Conservation (phyloP, 2,888 invertebrate species). For the Geotrupes spiniger region DNA sequence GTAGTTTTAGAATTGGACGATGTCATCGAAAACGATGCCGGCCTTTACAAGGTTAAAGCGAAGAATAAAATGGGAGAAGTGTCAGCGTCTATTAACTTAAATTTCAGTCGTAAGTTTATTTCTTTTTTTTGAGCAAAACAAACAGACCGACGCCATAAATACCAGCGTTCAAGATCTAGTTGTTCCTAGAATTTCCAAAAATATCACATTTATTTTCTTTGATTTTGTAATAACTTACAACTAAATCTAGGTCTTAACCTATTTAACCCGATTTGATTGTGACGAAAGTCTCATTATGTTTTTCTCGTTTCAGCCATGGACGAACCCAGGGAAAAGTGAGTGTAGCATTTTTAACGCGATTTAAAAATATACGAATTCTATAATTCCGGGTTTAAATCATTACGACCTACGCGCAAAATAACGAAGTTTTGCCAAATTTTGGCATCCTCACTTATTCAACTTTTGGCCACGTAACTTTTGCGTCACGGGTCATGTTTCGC, state of each 20-base stretch:
- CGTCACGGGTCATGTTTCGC: slow-evolving; percentile 41
- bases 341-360: slow-evolving; percentile 35
- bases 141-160: slow-evolving; percentile 8
- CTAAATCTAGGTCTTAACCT: slow-evolving; percentile 21
- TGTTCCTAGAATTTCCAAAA: slow-evolving; percentile 14
- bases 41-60: slow-evolving; percentile 94
- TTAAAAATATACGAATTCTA: neutral
- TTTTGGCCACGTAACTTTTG: slow-evolving; percentile 35
- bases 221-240: slow-evolving; percentile 16
- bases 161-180: slow-evolving; percentile 8
- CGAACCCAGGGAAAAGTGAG: slow-evolving; percentile 94
- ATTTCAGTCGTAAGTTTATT: slow-evolving; percentile 90
- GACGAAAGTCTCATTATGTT: slow-evolving; percentile 26
- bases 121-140: slow-evolving; percentile 2
- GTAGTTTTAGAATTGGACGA: slow-evolving; percentile 93
- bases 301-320: slow-evolving; percentile 79
- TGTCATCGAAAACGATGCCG: slow-evolving; percentile 93
- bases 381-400: slow-evolving; percentile 9
- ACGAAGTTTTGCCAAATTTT: slow-evolving; percentile 38
- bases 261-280: slow-evolving; percentile 13
- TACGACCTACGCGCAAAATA: slow-evolving; percentile 27
- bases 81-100: slow-evolving; percentile 93
- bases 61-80: slow-evolving; percentile 98
- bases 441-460: slow-evolving; percentile 36
- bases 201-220: slow-evolving; percentile 12